Conservation (phyloP, 2,797 vertebrate species). For the Notolepis coatsorum region DNA sequence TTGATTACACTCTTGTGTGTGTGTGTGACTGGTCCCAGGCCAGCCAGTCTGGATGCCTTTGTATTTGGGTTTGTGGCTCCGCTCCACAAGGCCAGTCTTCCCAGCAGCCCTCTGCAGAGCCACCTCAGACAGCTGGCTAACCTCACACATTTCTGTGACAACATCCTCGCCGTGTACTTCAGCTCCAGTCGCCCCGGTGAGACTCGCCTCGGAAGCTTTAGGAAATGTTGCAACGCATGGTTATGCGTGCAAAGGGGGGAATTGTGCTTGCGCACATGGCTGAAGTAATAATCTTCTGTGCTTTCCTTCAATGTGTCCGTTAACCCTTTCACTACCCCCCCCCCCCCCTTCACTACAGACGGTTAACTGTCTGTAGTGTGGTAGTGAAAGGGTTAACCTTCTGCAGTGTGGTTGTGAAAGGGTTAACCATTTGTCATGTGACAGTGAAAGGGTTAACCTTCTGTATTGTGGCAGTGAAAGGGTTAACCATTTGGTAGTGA, state of each 20-base stretch:
- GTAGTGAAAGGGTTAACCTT: too few species aligned
- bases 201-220: conserved; percentile 14
- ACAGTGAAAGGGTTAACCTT: too few species aligned
- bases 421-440: too few species aligned
- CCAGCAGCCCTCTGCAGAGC: conserved; percentile 90
- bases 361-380: too few species aligned
- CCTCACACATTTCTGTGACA: conserved; percentile 92
- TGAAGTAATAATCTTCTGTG: conserved; percentile 40
- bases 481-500: too few species aligned
- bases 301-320: conserved; percentile 8
- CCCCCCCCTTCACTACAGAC: too few species aligned
- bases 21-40: conserved; percentile 74
- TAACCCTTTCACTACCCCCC: conserved; percentile 7
- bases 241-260: not conserved
- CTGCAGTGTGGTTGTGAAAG: too few species aligned
- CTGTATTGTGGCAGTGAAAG: too few species aligned
- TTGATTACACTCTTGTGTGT: not conserved
- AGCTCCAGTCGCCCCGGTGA: conserved; percentile 82
- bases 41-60: conserved; percentile 95
- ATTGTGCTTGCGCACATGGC: not conserved
- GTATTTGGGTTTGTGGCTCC: conserved; percentile 96
- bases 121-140: conserved; percentile 96
- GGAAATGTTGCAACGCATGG: not conserved
- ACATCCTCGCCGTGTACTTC: conserved; percentile 90
- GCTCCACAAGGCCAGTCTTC: conserved; percentile 90